Evolutionary conservation across 1,140 invertebrate species (phyloP).

Genomic region (Ceratosolen solmsi): DNA sequence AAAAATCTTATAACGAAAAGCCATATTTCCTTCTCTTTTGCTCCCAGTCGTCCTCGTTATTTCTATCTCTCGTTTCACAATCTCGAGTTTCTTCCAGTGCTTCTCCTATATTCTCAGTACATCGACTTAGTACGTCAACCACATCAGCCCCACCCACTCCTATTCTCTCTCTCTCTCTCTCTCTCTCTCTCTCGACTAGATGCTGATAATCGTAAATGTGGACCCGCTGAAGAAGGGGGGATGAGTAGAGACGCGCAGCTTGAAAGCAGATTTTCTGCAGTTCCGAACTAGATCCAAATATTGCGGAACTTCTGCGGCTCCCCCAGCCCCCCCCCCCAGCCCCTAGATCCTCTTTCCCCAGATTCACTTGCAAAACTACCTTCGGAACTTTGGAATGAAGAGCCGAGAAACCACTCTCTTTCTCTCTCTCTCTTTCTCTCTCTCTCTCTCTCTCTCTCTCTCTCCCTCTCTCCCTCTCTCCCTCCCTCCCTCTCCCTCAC

Average conservation of each 20-base stretch:
- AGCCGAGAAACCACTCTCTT: neutral
- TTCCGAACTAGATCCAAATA: constrained; percentile 52
- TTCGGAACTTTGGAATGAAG: constrained; percentile 14
- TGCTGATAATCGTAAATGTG: constrained; percentile 44
- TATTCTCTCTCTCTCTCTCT: neutral
- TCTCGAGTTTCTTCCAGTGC: neutral
- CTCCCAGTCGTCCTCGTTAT: neutral
- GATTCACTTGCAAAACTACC: constrained; percentile 36
- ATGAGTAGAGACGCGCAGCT: constrained; percentile 8
- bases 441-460: neutral
- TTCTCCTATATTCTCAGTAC: constrained; percentile 15
- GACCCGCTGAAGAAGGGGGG: constrained; percentile 11
- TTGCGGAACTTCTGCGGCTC: constrained; percentile 47
- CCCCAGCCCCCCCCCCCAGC: neutral
- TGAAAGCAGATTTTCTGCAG: constrained; percentile 51
- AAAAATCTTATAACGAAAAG: constrained; percentile 10
- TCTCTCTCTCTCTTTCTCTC: neutral
- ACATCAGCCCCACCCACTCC: constrained; percentile 24
- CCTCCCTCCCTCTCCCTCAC: neutral
- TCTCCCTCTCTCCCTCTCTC: neutral
- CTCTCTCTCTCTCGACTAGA: neutral
- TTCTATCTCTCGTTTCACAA: neutral
- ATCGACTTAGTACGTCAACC: constrained; percentile 42
- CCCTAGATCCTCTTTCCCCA: neutral
- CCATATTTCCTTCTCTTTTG: neutral